Evolutionary conservation across 2,888 invertebrate species (phyloP).

Genomic region (Drosophila fulvimacula): DNA sequence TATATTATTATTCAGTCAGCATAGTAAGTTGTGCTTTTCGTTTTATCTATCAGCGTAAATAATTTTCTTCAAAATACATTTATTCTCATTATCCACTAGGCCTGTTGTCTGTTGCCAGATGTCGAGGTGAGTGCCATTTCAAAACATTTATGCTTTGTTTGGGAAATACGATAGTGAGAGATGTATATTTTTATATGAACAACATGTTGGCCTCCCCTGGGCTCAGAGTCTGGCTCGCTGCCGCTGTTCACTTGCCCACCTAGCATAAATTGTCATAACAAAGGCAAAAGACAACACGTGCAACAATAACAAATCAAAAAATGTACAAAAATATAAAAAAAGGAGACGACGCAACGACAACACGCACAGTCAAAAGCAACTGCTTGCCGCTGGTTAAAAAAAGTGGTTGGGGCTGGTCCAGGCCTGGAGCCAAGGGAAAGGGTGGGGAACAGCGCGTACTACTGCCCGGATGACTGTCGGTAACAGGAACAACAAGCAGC

Average conservation of each 20-base stretch:
- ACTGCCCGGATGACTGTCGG: slow-evolving; percentile 43
- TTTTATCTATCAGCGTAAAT: background rate
- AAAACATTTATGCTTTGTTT: background rate
- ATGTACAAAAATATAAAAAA: slow-evolving; percentile 57
- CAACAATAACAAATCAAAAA: slow-evolving; percentile 82
- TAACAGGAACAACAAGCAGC: slow-evolving; percentile 35
- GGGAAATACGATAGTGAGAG: background rate
- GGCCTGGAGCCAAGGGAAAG: background rate
- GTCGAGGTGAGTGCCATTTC: slow-evolving; percentile 13
- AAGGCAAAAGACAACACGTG: slow-evolving; percentile 80
- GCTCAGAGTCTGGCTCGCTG: slow-evolving; percentile 14
- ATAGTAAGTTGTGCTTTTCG: background rate
- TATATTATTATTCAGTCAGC: background rate
- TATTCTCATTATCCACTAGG: background rate
- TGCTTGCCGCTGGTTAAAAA: slow-evolving; percentile 19
- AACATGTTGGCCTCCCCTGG: slow-evolving; percentile 5
- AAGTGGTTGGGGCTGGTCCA: background rate
- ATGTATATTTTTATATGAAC: background rate
- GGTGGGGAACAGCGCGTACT: slow-evolving; percentile 8
- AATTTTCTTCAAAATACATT: background rate
- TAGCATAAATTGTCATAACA: slow-evolving; percentile 77
- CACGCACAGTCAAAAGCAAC: slow-evolving; percentile 47
- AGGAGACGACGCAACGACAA: slow-evolving; percentile 53
- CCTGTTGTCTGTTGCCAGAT: background rate
- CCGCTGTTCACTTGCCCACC: slow-evolving; percentile 50